These are phyloP conservation scores for Aphaenogaster rudis DNA, from an alignment of 1,140 invertebrate genomes.

Conservation along the genomic window DNA sequence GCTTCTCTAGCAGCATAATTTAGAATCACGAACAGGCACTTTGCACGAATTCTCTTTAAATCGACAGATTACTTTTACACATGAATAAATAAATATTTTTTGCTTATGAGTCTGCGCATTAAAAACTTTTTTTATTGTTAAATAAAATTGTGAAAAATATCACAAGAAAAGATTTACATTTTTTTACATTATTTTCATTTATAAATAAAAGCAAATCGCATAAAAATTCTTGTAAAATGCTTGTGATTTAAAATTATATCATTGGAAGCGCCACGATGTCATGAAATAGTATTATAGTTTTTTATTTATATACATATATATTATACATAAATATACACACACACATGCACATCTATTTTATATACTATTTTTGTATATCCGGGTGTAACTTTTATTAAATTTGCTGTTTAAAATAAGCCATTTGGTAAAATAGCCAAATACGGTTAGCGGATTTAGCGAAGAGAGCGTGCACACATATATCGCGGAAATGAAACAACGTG, in stretches of 20 bases:
- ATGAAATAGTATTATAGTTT: background rate
- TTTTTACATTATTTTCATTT: background rate
- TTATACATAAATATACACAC: background rate
- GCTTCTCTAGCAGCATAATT: background rate
- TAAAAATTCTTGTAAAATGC: background rate
- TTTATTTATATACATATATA: background rate
- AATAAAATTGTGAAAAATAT: conserved; percentile 10
- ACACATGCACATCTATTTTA: background rate
- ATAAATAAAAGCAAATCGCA: background rate
- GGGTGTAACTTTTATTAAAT: conserved; percentile 2
- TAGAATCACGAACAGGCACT: background rate
- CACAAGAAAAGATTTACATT: background rate
- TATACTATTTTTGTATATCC: background rate
- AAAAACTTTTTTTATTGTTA: background rate
- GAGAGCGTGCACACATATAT: background rate
- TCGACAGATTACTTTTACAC: background rate
- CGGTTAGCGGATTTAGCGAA: background rate
- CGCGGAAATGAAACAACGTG: conserved; percentile 28
- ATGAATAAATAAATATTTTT: conserved; percentile 2
- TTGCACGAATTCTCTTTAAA: background rate
- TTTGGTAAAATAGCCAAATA: background rate
- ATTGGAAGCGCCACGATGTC: background rate
- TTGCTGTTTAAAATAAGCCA: background rate
- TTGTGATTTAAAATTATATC: conserved; percentile 1
- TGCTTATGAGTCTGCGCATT: background rate